These are phyloP conservation scores for Yponomeuta cagnagella DNA, from an alignment of 2,888 invertebrate genomes.

Conservation along the genomic window DNA sequence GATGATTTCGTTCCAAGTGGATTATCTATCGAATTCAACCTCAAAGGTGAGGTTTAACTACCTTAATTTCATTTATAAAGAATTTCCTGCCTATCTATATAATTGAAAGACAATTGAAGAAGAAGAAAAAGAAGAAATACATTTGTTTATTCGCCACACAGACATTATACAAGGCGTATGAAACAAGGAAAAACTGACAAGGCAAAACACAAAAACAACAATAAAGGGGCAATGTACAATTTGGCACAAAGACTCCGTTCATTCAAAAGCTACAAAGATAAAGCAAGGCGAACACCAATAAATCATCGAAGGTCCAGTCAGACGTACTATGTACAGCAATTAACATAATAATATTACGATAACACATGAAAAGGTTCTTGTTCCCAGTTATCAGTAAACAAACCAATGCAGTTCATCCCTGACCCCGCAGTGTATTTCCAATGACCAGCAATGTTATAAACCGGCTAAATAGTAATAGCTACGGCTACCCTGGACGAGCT, in stretches of 20 bases:
- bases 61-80: not conserved
- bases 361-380: not conserved
- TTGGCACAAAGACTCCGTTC: not conserved
- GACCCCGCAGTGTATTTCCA: conserved; percentile 9
- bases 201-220: too few relatives aligned
- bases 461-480: too few relatives aligned
- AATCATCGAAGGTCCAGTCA: not conserved
- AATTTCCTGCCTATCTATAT: not conserved
- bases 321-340: too few relatives aligned
- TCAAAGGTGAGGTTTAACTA: too few relatives aligned
- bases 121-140: too few relatives aligned
- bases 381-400: not conserved
- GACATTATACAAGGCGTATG: too few relatives aligned
- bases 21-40: too few relatives aligned
- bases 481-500: too few relatives aligned
- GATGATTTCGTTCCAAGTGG: too few relatives aligned
- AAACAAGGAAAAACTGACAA: too few relatives aligned
- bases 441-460: not conserved
- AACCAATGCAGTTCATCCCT: not conserved
- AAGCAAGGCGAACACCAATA: not conserved
- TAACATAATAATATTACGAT: not conserved
- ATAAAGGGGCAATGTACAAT: not conserved
- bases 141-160: too few relatives aligned
- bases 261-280: not conserved
- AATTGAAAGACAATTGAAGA: not conserved